Conservation (phyloP, 2,888 invertebrate genomes). For the Drosophila hawaiiensis region DNA sequence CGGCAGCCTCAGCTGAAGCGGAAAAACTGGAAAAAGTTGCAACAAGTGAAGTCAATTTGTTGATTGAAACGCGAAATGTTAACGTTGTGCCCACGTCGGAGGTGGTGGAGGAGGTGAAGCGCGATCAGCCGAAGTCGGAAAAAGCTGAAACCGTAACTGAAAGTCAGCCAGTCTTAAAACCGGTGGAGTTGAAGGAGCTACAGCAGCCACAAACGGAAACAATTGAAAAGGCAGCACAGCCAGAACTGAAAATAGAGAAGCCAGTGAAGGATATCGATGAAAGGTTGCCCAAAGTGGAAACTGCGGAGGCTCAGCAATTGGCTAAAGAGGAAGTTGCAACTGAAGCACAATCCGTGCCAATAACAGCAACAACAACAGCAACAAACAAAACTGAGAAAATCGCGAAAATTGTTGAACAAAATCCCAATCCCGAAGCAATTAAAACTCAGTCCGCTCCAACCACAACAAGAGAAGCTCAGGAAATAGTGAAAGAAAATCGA, state of each 20-base stretch:
- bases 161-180: neutral
- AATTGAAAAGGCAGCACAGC: neutral
- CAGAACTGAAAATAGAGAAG: neutral
- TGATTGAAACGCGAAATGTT: conserved; percentile 24
- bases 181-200: neutral
- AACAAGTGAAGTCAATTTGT: neutral
- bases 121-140: neutral
- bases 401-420: neutral
- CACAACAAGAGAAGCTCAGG: neutral
- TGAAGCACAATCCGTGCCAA: neutral
- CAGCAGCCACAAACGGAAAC: neutral
- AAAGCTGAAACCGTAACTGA: neutral
- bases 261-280: neutral
- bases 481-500: neutral
- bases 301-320: neutral
- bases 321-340: neutral
- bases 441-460: neutral
- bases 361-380: neutral
- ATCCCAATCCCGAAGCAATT: neutral
- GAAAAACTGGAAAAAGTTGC: neutral
- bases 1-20: neutral
- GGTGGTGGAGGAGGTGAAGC: neutral
- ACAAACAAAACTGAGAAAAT: neutral
- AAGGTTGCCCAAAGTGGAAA: neutral
- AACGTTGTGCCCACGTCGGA: neutral